These are phyloP conservation scores for Plecturocebus donacophilus DNA, from an alignment of 2,113 vertebrate genomes.

Conservation along the genomic window DNA sequence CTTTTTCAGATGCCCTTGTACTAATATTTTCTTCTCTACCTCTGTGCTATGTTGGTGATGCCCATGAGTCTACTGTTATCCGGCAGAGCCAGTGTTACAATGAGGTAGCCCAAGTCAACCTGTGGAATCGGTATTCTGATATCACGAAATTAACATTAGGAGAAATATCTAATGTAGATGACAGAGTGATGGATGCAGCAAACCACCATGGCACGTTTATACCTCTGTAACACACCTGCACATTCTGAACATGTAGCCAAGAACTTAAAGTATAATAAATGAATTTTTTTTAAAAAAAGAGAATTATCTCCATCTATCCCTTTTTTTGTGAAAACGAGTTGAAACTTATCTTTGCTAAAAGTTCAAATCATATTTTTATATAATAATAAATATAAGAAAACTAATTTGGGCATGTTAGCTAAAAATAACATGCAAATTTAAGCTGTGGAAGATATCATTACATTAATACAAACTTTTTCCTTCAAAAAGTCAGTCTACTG, in stretches of 20 bases:
- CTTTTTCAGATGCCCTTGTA: background rate
- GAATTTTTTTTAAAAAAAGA: background rate
- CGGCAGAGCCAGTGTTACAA: conserved; percentile 64
- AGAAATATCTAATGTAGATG: no score
- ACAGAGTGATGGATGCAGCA: no score
- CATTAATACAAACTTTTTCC: background rate
- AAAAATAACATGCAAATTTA: conserved; percentile 12
- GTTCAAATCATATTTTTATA: conserved; percentile 45
- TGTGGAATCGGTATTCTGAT: conserved; percentile 75
- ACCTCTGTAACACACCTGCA: no score
- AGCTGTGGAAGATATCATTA: background rate
- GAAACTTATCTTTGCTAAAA: conserved; percentile 38
- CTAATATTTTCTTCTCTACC: conserved; percentile 5
- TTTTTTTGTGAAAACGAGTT: conserved; percentile 71
- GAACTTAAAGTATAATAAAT: no score
- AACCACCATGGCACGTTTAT: no score
- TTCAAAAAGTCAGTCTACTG: background rate
- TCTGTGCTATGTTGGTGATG: conserved; percentile 43
- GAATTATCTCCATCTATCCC: conserved; percentile 66
- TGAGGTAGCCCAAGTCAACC: conserved; percentile 77
- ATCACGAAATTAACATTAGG: conserved; percentile 52
- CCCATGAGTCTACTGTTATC: conserved; percentile 41
- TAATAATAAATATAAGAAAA: conserved; percentile 53
- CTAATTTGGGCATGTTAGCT: conserved; percentile 5
- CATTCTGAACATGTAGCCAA: no score